Evolutionary conservation across 2,113 vertebrate species (phyloP), one percentile per base, ranked within the genome.

Genomic region (Orientallactaga bullata): DNA sequence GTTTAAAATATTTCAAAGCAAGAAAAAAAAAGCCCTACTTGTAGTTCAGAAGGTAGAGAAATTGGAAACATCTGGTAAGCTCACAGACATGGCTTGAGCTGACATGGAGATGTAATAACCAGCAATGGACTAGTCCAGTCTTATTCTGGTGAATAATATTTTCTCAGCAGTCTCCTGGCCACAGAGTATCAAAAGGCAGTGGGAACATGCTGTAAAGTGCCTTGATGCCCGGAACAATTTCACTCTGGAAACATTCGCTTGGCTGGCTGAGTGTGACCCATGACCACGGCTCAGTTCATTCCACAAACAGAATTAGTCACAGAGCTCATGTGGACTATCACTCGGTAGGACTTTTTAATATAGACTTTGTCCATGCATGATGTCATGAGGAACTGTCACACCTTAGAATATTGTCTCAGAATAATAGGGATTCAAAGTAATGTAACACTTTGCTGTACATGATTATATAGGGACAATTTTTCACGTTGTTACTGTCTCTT

Each of bases 41-140:
- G 76, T 82, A 94, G 95, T 84, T 97, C 89, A 98, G 89, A 97
- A 97, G 94, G 97, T 90, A 94, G 91, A 94, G 89, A 97, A 98
- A 98, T 97, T 95, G 95, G 97, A 98, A 98, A 98, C 98, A 98
- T 98, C 97, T 98, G 98, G 55, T 96, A 94, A 96, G 24, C 91
- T 97, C 32, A 82, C 85, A 85, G 65, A 86, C 95, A 79, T 79
- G 60, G 87, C 87, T 96, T 97, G 94, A 73, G 66, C 90, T 97
- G 98, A 97, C 96, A 92, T 90, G 96, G 95, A 92, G 90, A 97
- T 93, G 90, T 94, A 97, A 96, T 97, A 97, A 97, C 96, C 90
- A 97, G 86, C 6, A 0, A 10, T 95, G 97, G 95, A 97, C 96
- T 96, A 96, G 91, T 97, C 91, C 93, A 96, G 97, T 97, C 96